Conservation (phyloP, 2,797 vertebrate genomes). For the Chloroceryle amazona region DNA sequence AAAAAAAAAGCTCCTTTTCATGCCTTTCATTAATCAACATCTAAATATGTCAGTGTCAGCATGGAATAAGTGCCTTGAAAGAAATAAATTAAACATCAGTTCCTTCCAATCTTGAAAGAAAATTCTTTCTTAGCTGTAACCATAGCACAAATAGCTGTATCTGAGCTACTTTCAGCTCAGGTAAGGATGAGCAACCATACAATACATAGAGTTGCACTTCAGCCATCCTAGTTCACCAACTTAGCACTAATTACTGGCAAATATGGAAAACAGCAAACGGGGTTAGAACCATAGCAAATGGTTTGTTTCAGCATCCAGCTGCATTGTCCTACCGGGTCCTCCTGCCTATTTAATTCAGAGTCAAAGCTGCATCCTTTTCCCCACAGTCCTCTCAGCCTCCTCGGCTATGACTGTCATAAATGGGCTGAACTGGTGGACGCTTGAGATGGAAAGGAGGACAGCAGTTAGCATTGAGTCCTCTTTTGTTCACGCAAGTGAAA, state of each 20-base stretch:
- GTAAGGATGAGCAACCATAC: neutral
- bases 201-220: neutral
- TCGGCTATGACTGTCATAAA: neutral
- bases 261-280: neutral
- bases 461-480: neutral
- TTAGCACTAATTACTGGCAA: neutral
- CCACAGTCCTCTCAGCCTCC: neutral
- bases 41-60: neutral
- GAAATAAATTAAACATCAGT: neutral
- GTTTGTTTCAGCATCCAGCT: neutral
- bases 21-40: neutral
- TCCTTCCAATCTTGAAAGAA: neutral
- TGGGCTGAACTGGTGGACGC: neutral
- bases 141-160: neutral
- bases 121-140: neutral
- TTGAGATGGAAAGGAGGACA: neutral
- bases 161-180: neutral
- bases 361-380: neutral
- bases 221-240: neutral
- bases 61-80: neutral
- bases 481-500: neutral
- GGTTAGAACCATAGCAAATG: neutral
- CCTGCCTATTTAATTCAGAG: neutral
- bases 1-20: neutral
- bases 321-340: neutral